Evolutionary conservation across 2,888 invertebrate species (phyloP), one percentile per base, ranked within the genome.

Genomic region (Lasioglossum lativentre): DNA sequence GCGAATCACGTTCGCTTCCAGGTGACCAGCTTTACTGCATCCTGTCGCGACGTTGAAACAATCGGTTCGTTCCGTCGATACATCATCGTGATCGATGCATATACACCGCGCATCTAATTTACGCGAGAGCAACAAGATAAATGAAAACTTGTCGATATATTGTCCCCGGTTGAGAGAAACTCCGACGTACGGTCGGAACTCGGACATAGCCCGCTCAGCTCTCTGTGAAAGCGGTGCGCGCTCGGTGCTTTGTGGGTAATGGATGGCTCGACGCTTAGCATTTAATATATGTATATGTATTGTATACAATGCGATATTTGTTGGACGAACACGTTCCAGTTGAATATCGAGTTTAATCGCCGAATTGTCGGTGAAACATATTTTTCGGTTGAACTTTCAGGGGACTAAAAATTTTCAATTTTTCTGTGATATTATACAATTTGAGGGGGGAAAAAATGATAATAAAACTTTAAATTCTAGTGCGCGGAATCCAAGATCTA

Each of bases 61-160:
- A 68, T 68, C 42, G 63, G 59, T 19, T 30, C n/a, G 30, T 63
- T 63, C 5, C 63, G 19, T 42, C 40, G 70, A 76, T 70, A 76
- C 70, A 42, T 70, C 52, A 52, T 68, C 30, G 47, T 52, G 82
- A 75, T 83, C 75, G 82, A 81, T 81, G 81, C 59, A 71, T 30
- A 40, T 40, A 16, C 73, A 34, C 52, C 52, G 14, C 12, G 66
- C 71, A n/a, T 83, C 71, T 75, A 81, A 83, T 83, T 83, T 83
- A 52, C 81, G 63, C 82, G 40, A 40, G 34, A 23, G 47, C 19
- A 59, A 81, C 82, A 34, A 71, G 59, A 30, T 47, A 16, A 81
- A 75, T 81, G 81, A 47, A 74, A 72, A 63, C n/a, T 82, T 74
- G 82, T 80, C 70, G 78, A 78, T 81, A 78, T 78, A 78, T 40